Base-by-base conservation (phyloP, 1,140 invertebrate genomes). In the Leptinotarsa lineolata region DNA sequence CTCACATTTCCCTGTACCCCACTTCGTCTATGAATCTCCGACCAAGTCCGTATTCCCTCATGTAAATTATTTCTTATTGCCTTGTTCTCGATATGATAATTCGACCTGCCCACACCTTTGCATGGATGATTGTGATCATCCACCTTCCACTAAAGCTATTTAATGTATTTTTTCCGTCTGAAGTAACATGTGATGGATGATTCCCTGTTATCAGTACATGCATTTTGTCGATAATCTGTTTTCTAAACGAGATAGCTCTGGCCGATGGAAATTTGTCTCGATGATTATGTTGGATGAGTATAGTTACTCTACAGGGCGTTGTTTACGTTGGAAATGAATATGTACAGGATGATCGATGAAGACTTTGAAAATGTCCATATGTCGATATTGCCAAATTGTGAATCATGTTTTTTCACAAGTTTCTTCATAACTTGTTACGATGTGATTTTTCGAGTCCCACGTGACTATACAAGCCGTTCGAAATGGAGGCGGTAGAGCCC, bases 141-240 rank as follows among this genome's bases (percentile, higher is more conserved):
- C 48, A 54, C 48, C 48, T 54, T 54, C 48, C 15, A 54, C 48
- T 54, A 18, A 54, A 54, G 48, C 12, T 54, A 54, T 54, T 54
- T 16, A 54, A 16, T 15, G 15, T 16, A 16, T 54, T 18, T 54
- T 54, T 54, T 54, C 48, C 64, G 64, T 24, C 64, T 18, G 22
- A 74, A 72, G n/a, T 15, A 66, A 66, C 64, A 66, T n/a, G 30
- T 66, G 64, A 66, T 66, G 64, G 64, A 66, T 66, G 30, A 66
- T 66, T 39, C 30, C 4, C n/a, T 44, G 2, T 18, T 66, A 66
- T 66, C 64, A 30, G 22, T 44, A 44, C 64, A 66, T 44, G 64
- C 39, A 66, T 66, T 66, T 66, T 66, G 64, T 39, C 64, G 64
- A 66, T 66, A 66, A 66, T 66, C 64, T 66, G 64, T 66, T 66